Evolutionary conservation across 2,797 vertebrate genomes (phyloP).

Genomic region (Coilia nasus): DNA sequence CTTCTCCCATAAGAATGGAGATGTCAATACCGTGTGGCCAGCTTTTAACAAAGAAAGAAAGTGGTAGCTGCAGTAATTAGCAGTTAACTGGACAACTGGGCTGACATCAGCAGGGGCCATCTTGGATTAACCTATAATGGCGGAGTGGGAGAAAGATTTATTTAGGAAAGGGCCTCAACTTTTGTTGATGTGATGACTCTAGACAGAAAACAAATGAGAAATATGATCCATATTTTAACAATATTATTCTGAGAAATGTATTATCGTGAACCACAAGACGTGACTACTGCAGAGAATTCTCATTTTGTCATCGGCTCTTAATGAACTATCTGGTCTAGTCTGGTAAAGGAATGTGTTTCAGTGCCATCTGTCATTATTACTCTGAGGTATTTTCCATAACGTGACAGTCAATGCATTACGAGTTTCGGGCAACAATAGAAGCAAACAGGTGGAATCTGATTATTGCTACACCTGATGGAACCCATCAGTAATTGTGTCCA

Average conservation of each 20-base stretch:
- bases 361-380: not conserved
- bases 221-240: not conserved
- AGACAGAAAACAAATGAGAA: not conserved
- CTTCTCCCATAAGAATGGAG: not conserved
- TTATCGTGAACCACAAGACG: not conserved
- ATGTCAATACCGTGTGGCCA: not conserved
- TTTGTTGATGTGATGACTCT: not conserved
- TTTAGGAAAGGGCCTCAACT: not conserved
- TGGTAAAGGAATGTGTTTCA: not conserved
- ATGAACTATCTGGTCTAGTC: not conserved
- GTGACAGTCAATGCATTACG: not conserved
- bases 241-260: not conserved
- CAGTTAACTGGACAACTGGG: conserved; percentile 2
- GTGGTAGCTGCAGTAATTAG: not conserved
- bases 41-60: conserved; percentile 16
- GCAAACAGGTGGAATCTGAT: not conserved
- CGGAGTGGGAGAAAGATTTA: not conserved
- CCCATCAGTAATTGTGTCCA: not conserved
- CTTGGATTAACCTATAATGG: not conserved
- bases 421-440: not conserved
- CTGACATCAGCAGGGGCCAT: conserved; percentile 2
- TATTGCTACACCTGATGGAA: not conserved
- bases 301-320: not conserved
- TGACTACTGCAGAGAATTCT: not conserved
- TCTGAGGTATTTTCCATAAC: not conserved